A percentile compares a stretch with the other conserved stretches of the same genome.
Evolutionary conservation across 2,113 vertebrate species (phyloP).

Genomic region (Tychaedon coryphoeus): DNA sequence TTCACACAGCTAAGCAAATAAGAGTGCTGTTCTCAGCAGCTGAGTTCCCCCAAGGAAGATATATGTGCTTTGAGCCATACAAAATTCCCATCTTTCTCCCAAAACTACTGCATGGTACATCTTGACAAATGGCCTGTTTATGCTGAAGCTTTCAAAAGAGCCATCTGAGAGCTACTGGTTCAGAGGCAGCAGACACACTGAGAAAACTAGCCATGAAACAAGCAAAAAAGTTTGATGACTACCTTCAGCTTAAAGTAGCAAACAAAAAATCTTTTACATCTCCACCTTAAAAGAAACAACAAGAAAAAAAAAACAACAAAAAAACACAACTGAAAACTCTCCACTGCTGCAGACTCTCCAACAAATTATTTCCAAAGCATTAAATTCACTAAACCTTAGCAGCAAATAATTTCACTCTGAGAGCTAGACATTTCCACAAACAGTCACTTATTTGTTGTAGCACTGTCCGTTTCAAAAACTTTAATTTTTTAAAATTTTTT

Average conservation of each 20-base stretch:
- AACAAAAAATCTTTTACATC: background rate
- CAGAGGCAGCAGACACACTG: background rate
- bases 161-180: background rate
- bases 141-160: background rate
- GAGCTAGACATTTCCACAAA: background rate
- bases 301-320: background rate
- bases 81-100: background rate
- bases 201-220: background rate
- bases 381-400: background rate
- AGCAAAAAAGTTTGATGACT: background rate
- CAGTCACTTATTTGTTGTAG: background rate
- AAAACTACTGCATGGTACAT: background rate
- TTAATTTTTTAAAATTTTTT: too few relatives aligned
- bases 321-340: background rate
- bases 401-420: background rate
- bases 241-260: background rate
- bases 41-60: background rate
- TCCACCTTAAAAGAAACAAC: background rate
- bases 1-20: background rate
- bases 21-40: background rate
- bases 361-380: background rate
- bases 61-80: background rate
- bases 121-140: background rate
- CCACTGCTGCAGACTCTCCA: background rate
- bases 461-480: background rate